Evolutionary conservation across 2,113 vertebrate species (phyloP).

Genomic region (Macaca mulatta): DNA sequence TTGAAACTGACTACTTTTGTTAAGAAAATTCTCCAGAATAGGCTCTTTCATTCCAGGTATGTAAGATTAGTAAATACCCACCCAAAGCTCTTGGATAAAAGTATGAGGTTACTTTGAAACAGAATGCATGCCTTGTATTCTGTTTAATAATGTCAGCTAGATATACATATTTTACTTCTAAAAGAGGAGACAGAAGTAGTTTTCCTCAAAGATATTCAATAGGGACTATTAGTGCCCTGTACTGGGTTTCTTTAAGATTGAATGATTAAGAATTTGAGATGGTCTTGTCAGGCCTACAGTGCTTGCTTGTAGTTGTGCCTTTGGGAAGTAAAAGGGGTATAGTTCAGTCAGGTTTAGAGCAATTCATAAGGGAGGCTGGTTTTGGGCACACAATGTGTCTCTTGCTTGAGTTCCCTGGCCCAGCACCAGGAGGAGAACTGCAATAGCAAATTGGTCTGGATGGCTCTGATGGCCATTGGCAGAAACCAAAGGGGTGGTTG

Average conservation of each 20-base stretch:
- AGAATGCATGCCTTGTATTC: conserved; percentile 41
- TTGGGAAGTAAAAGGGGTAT: not conserved
- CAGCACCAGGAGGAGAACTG: not conserved
- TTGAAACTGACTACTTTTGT: not conserved
- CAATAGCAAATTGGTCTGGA: not conserved
- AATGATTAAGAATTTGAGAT: conserved; percentile 38
- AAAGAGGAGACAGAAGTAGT: conserved; percentile 22
- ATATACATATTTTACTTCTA: conserved; percentile 14
- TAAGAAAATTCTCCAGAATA: conserved; percentile 29
- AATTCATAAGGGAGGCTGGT: not conserved
- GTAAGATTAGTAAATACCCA: not conserved
- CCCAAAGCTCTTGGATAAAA: not conserved
- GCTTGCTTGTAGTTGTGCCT: not conserved
- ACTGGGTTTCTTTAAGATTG: conserved; percentile 11
- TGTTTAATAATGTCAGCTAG: not conserved
- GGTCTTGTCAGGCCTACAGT: not conserved
- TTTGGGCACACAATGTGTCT: not conserved
- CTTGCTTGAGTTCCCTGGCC: not conserved
- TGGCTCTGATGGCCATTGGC: not conserved
- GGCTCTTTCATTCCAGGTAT: conserved; percentile 43
- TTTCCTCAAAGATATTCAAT: conserved; percentile 12
- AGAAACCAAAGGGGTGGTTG: not conserved
- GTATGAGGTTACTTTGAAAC: conserved; percentile 21
- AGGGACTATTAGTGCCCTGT: not conserved
- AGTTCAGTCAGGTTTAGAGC: not conserved